These are phyloP conservation scores for Anisognathus igniventris DNA, from an alignment of 2,797 vertebrate genomes.

Conservation along the genomic window DNA sequence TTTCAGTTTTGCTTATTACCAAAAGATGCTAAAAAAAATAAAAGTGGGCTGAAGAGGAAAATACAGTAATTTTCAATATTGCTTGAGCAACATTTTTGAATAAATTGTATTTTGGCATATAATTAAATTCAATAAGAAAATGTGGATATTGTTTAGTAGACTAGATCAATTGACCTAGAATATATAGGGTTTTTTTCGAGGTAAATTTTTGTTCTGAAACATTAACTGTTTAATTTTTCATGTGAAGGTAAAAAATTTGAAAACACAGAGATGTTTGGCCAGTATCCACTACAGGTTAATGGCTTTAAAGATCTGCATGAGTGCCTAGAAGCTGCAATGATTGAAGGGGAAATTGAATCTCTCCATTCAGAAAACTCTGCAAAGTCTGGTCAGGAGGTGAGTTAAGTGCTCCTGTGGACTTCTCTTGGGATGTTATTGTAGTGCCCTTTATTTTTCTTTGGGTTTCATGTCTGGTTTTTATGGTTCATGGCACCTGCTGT, in stretches of 20 bases:
- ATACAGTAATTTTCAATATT: neutral
- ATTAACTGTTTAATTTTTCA: neutral
- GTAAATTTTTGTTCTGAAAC: neutral
- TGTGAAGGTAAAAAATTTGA: conserved; percentile 94
- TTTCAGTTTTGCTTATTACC: neutral
- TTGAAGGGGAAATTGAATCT: conserved; percentile 98
- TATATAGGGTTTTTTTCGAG: neutral
- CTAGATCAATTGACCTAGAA: neutral
- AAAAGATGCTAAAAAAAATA: neutral
- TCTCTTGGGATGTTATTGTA: neutral
- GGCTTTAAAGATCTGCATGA: conserved; percentile 99
- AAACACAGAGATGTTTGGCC: conserved; percentile 98
- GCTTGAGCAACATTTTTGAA: fast-evolving
- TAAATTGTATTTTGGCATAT: neutral
- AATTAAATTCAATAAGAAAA: neutral
- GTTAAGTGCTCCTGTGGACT: conserved; percentile 28
- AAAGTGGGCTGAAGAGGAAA: neutral
- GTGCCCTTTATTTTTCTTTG: neutral
- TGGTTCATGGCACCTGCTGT: neutral
- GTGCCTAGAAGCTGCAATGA: conserved; percentile 97
- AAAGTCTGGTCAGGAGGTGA: conserved; percentile 96
- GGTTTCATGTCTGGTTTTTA: neutral
- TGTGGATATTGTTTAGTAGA: neutral
- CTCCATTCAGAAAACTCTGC: conserved; percentile 95
- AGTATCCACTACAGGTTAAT: conserved; percentile 97